phyloP scores from a whole-genome alignment of 1,140 invertebrate genomes.

The Ylistrum balloti region DNA sequence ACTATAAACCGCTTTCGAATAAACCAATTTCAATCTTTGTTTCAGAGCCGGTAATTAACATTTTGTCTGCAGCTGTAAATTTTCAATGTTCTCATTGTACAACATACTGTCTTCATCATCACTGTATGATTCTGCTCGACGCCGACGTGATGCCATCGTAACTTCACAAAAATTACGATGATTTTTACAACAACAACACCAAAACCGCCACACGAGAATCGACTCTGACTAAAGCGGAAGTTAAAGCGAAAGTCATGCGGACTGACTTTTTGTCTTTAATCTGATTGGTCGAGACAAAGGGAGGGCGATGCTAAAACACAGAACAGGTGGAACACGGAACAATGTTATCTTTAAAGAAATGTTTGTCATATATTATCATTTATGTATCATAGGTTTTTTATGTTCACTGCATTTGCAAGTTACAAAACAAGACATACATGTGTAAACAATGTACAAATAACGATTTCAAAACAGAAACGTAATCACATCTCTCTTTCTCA shows the following conservation, averaged over 20 bases:
- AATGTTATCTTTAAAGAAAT: too few species aligned
- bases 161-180: background rate
- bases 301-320: too few species aligned
- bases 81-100: constrained; percentile 21
- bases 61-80: background rate
- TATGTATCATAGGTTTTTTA: too few species aligned
- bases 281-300: background rate
- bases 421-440: too few species aligned
- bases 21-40: background rate
- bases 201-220: constrained; percentile 21
- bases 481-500: too few species aligned
- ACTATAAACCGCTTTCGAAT: too few species aligned
- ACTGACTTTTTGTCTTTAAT: background rate
- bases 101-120: constrained; percentile 55
- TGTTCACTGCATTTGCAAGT: too few species aligned
- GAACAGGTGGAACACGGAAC: too few species aligned
- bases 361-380: too few species aligned
- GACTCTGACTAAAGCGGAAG: background rate
- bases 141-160: constrained; percentile 40
- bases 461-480: too few species aligned
- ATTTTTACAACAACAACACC: background rate
- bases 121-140: constrained; percentile 44
- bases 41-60: background rate
- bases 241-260: background rate
- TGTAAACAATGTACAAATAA: too few species aligned